Base-by-base conservation (phyloP, 2,113 vertebrate genomes). In the Channa maculata region DNA sequence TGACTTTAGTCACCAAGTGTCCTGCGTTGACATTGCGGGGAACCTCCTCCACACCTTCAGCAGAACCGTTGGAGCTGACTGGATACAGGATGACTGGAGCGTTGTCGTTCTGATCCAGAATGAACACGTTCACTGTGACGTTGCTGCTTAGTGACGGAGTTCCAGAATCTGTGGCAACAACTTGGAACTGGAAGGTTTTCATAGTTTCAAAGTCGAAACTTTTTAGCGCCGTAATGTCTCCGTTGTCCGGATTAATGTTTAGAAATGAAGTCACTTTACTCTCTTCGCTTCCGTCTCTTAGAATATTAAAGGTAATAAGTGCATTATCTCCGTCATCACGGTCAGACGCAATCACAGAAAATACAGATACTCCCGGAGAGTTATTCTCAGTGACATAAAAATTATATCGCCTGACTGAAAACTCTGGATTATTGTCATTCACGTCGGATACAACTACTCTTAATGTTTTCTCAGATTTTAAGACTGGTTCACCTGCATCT, bases 371-470 rank as follows among this genome's bases (percentile, higher is more conserved):
- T 0, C 89, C 89, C 1, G 88, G 46, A 0, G 38, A 2, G 15
- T 92, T 93, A 66, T 92, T 93, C 62, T 93, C 92, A 1, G 58
- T 3, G 10, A 93, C 41, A 48, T 88, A 92, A 11, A 91, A 60
- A 15, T 82, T 58, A 8, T 83, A 82, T 4, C 8, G 65, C 4
- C 48, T 67, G 8, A 15, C 44, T 11, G 34, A 60, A 69, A 92
- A 92, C 7, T 63, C 39, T 14, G 89, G 89, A 0, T 73, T 77
- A 57, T 90, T 89, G 3, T 90, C 89, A 33, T 91, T 91, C 5
- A 91, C 52, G 48, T 94, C 93, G 36, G 91, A 87, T 39, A 94
- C 63, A 8, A 79, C 50, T 0, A 94, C 75, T 15, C 57, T 83
- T 0, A 94, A 39, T 1, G 78, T 92, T 61, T 88, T 86, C 24